Percentiles rank a stretch among this genome's conserved stretches.
Conservation (phyloP, 2,797 vertebrate genomes). For the Pipistrellus pygmaeus region DNA sequence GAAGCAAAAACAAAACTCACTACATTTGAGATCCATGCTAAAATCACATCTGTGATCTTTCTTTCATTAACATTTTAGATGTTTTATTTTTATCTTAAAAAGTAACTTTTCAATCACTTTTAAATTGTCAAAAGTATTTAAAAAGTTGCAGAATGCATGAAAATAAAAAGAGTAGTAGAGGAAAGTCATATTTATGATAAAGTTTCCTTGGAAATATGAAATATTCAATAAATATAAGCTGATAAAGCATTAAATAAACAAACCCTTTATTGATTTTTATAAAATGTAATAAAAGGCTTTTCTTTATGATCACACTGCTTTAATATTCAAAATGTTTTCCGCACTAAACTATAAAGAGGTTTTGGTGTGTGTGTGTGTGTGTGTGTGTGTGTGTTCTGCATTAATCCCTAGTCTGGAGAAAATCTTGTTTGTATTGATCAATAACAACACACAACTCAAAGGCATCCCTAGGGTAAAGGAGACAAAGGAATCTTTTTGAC, state of each 20-base stretch:
- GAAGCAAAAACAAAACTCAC: slow-evolving; percentile 22
- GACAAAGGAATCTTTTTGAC: neutral
- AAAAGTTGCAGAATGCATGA: neutral
- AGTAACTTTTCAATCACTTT: slow-evolving; percentile 21
- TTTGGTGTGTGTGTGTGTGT: neutral
- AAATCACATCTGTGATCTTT: slow-evolving; percentile 10
- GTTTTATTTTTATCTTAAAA: slow-evolving; percentile 56
- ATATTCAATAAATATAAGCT: slow-evolving; percentile 29
- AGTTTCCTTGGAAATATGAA: slow-evolving; percentile 24
- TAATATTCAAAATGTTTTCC: slow-evolving; percentile 22
- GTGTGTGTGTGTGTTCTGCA: neutral
- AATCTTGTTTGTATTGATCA: slow-evolving; percentile 14
- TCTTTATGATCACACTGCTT: neutral
- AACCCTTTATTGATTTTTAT: neutral
- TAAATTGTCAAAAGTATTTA: slow-evolving; percentile 19
- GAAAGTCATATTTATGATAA: slow-evolving; percentile 30
- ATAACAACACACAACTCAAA: slow-evolving; percentile 42
- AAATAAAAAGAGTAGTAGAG: slow-evolving; percentile 24
- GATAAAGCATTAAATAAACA: neutral
- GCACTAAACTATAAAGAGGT: neutral
- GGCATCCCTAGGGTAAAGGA: slow-evolving; percentile 10
- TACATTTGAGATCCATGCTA: neutral
- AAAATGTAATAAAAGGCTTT: slow-evolving; percentile 27
- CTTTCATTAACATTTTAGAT: slow-evolving; percentile 38
- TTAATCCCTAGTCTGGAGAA: neutral